A percentile compares a stretch with the other conserved stretches of the same genome.
Evolutionary conservation across 2,888 invertebrate genomes (phyloP).

Genomic region (Arge pagana): DNA sequence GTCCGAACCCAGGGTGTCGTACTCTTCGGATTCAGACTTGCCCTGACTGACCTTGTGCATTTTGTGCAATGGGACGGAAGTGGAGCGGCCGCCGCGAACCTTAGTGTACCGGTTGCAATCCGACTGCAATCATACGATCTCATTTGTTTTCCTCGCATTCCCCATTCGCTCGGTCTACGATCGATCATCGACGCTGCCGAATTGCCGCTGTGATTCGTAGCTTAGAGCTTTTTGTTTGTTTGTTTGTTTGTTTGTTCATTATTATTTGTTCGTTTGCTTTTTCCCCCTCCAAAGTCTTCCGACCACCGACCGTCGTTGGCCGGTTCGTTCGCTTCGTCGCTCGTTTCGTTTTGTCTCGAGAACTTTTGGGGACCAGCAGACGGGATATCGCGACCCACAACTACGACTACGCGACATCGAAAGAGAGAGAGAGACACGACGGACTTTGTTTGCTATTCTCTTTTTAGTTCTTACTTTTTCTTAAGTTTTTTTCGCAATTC

Average conservation of each 20-base stretch:
- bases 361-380: constrained; percentile 23
- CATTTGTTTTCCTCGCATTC: constrained; percentile 30
- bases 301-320: no score
- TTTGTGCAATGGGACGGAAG: constrained; percentile 58
- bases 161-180: no score
- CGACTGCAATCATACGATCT: constrained; percentile 59
- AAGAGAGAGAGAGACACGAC: constrained; percentile 32
- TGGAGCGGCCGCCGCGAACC: constrained; percentile 58
- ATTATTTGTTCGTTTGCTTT: not conserved
- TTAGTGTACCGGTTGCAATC: constrained; percentile 59
- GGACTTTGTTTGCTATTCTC: constrained; percentile 27
- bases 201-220: not conserved
- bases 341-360: no score
- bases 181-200: no score
- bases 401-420: constrained; percentile 32
- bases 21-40: constrained; percentile 93
- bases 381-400: no score
- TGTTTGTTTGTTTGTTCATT: constrained; percentile 7
- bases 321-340: not conserved
- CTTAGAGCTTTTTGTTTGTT: not conserved
- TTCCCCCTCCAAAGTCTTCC: no score
- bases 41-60: constrained; percentile 84
- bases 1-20: constrained; percentile 82
- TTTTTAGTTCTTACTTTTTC: constrained; percentile 11
- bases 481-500: constrained; percentile 23